Evolutionary conservation across 2,888 invertebrate species (phyloP), one percentile per base, ranked within the genome.

Genomic region (Chorisops tibialis): DNA sequence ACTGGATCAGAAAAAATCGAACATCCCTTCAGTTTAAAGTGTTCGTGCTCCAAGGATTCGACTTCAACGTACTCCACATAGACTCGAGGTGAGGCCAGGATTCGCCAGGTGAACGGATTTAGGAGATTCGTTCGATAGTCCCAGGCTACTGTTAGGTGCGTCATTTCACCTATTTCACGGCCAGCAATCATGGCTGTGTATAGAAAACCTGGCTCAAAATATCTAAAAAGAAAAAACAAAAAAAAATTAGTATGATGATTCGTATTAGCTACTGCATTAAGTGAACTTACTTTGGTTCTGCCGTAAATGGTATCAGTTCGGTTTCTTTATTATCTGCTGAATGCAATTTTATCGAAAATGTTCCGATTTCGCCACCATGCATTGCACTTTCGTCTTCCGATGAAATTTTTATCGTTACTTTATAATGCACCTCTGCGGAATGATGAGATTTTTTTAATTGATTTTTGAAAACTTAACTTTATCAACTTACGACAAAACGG

Each of bases 61-160:
- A 93, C 79, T 49, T 83, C 83, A 41, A 93, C 77, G 65, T 85
- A 85, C 62, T 87, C 87, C 50, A 93, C 78, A 72, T 86, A 89
- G 59, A 91, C 85, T 66, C 86, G 84, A 0, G 93, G 89, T 4
- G 85, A 85, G 61, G 87, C 83, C 7, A 91, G 76, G 38, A 91
- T 76, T 62, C 93, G 81, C 92, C 93, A 93, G 0, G 92, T 91
- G 66, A 92, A 82, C 0, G 92, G 90, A 76, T 92, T 93, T 68
- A 91, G 83, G 19, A 89, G 75, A 65, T 87, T 90, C 3, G 87
- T 87, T 69, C 87, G 85, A 70, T 89, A 91, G 69, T 87, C 86
- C 91, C 91, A 93, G 69, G 87, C 84, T 1, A 91, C 83, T 66
- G 87, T 83, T 0, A 87, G 85, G 1, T 85, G 83, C 62, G 84